Percentiles rank a stretch among this genome's conserved stretches.
Evolutionary conservation across 2,113 vertebrate species (phyloP).

Genomic region (Ailurus styani): DNA sequence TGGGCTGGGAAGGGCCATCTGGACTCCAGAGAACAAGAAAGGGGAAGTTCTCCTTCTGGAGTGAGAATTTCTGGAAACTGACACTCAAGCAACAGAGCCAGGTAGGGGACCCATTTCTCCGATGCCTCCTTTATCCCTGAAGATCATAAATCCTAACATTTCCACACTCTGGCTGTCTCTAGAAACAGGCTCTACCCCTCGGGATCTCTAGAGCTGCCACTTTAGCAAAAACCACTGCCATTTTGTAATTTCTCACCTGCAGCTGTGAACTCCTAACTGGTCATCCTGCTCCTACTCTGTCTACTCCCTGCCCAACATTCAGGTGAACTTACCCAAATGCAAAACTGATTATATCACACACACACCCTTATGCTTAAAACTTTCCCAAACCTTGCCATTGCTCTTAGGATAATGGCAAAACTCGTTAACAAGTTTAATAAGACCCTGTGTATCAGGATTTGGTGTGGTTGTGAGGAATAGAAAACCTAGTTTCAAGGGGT

Average conservation of each 20-base stretch:
- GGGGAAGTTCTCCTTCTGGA: conserved; percentile 10
- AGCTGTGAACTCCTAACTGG: neutral
- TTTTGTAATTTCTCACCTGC: neutral
- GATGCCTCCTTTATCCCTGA: neutral
- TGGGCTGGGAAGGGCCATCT: conserved; percentile 35
- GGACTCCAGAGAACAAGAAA: conserved; percentile 28
- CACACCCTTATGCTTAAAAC: neutral
- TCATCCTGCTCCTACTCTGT: neutral
- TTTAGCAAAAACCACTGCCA: neutral
- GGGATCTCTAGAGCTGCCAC: neutral
- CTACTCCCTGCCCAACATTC: neutral
- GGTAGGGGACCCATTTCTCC: neutral
- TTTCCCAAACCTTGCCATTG: neutral
- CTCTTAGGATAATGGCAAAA: neutral
- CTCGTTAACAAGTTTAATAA: neutral
- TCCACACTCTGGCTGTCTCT: neutral
- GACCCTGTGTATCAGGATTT: neutral
- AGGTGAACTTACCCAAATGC: neutral
- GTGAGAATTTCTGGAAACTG: neutral
- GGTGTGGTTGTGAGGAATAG: neutral
- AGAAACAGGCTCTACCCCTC: neutral
- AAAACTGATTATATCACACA: neutral
- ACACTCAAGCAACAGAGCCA: neutral
- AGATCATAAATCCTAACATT: neutral
- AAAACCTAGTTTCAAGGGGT: neutral